Conservation (phyloP, 2,113 vertebrate genomes). For the Prietella phreatophila region DNA sequence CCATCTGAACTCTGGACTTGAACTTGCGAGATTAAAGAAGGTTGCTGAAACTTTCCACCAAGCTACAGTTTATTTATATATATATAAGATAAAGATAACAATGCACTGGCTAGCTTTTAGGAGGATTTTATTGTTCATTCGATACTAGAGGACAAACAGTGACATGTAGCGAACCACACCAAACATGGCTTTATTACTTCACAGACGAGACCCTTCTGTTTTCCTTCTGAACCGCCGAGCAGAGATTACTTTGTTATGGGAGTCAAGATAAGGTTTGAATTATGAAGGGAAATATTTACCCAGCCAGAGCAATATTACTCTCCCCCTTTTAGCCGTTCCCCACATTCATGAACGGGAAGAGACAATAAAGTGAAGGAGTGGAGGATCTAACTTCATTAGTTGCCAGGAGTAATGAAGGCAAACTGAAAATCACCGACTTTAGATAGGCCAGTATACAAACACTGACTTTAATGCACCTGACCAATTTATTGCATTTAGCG, state of each 20-base stretch:
- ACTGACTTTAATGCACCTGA: slow-evolving; percentile 56
- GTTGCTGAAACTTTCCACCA: slow-evolving; percentile 55
- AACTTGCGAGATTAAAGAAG: slow-evolving; percentile 56
- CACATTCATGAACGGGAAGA: slow-evolving; percentile 62
- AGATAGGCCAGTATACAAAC: slow-evolving; percentile 60
- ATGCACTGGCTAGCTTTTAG: slow-evolving; percentile 54
- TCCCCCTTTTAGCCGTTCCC: slow-evolving; percentile 60
- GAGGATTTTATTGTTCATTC: slow-evolving; percentile 65
- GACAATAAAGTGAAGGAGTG: slow-evolving; percentile 65
- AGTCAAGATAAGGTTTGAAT: slow-evolving; percentile 64
- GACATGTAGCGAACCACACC: slow-evolving; percentile 50
- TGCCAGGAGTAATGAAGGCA: slow-evolving; percentile 72
- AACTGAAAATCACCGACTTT: slow-evolving; percentile 65
- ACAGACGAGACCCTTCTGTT: slow-evolving; percentile 43
- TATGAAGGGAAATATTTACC: slow-evolving; percentile 65
- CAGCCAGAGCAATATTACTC: slow-evolving; percentile 66
- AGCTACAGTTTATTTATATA: not conserved
- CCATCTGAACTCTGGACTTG: slow-evolving; percentile 63
- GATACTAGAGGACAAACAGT: slow-evolving; percentile 60
- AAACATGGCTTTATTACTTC: slow-evolving; percentile 52
- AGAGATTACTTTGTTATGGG: slow-evolving; percentile 51
- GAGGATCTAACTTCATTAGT: slow-evolving; percentile 73
- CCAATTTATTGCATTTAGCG: slow-evolving; percentile 29
- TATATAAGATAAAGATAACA: not conserved
- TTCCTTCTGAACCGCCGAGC: slow-evolving; percentile 35